These are phyloP conservation scores for Cremastinae sp. DNA, from an alignment of 2,888 invertebrate species.

Conservation along the genomic window DNA sequence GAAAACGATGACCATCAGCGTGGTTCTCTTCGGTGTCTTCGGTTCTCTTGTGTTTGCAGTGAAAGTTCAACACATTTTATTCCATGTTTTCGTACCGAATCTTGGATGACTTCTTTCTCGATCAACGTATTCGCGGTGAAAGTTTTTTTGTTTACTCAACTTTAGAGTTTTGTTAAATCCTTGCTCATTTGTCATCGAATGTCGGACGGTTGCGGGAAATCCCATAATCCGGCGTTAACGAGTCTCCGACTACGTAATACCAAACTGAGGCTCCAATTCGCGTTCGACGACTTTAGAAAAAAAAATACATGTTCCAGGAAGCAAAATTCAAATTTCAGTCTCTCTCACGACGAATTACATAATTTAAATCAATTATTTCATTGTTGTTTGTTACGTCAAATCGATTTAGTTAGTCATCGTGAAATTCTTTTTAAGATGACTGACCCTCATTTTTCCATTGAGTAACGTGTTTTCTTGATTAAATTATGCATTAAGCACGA, in stretches of 20 bases:
- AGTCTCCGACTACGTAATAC: too few species aligned
- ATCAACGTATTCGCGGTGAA: slow-evolving; percentile 40
- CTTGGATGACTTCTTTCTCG: slow-evolving; percentile 19
- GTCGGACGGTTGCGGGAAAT: slow-evolving; percentile 12
- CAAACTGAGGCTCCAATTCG: too few species aligned
- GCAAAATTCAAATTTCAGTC: too few species aligned
- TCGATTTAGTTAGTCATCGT: background rate
- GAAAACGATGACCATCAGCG: slow-evolving; percentile 1
- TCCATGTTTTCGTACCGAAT: slow-evolving; percentile 23
- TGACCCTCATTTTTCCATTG: slow-evolving; percentile 1
- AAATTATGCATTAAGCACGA: slow-evolving; percentile 20
- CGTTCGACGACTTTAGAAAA: too few species aligned
- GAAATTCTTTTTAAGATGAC: background rate
- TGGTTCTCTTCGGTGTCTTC: background rate
- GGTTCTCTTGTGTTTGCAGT: slow-evolving; percentile 41
- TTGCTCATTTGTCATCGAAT: background rate
- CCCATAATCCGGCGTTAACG: slow-evolving; percentile 20
- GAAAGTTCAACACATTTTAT: slow-evolving; percentile 45
- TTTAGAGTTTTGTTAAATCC: slow-evolving; percentile 17
- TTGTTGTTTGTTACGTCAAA: background rate
- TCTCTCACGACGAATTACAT: too few species aligned
- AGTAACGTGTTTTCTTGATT: slow-evolving; percentile 11
- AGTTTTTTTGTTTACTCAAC: slow-evolving; percentile 21
- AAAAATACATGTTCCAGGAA: too few species aligned
- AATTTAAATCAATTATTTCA: too few species aligned